Percentiles rank a stretch among this genome's conserved stretches.
phyloP scores from a whole-genome alignment of 2,113 vertebrate species.

The Phaethornis superciliosus region DNA sequence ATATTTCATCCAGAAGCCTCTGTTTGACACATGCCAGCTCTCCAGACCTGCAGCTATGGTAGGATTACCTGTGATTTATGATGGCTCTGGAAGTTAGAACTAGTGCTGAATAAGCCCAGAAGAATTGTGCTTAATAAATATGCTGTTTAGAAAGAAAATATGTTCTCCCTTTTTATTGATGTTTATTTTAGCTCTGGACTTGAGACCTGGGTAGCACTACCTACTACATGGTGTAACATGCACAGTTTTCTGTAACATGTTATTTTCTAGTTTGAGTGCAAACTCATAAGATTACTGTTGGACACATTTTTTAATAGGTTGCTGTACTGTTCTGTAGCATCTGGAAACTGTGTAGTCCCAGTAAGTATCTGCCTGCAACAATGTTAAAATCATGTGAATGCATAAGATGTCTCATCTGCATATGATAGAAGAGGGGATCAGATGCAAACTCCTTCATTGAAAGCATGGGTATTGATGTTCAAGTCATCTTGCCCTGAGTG shows the following conservation, averaged over 20 bases:
- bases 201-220: neutral
- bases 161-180: neutral
- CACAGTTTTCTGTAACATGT: neutral
- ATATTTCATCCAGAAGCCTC: slow-evolving; percentile 48
- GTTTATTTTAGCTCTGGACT: neutral
- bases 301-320: neutral
- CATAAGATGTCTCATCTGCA: slow-evolving; percentile 10
- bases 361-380: neutral
- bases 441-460: slow-evolving; percentile 15
- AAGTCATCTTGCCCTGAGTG: slow-evolving; percentile 37
- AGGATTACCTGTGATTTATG: neutral
- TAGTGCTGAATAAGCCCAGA: neutral
- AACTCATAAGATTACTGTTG: neutral
- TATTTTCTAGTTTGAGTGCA: neutral
- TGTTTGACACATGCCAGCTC: neutral
- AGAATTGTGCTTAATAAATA: neutral
- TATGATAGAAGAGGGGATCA: slow-evolving; percentile 37
- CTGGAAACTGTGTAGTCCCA: slow-evolving; percentile 8
- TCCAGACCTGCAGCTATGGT: slow-evolving; percentile 14
- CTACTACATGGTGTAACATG: neutral
- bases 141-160: neutral
- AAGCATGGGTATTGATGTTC: slow-evolving; percentile 7
- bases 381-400: slow-evolving; percentile 1
- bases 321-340: neutral
- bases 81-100: neutral